phyloP scores from a whole-genome alignment of 1,140 invertebrate genomes.

The Gryllus bimaculatus region DNA sequence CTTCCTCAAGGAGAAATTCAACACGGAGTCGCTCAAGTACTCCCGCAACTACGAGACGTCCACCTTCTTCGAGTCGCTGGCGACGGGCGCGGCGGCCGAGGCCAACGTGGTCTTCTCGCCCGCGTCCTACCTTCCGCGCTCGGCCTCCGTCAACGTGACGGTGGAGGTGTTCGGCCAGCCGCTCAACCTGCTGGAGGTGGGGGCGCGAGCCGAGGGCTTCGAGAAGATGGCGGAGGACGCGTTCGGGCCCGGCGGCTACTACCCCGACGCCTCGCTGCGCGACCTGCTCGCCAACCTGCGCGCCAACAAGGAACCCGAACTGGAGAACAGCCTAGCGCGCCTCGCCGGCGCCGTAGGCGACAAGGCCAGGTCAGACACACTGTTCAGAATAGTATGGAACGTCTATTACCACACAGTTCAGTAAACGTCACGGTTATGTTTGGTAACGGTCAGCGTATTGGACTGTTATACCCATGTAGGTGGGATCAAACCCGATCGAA shows the following conservation, averaged over 20 bases:
- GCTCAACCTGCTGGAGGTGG: conserved; percentile 71
- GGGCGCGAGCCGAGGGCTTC: conserved; percentile 33
- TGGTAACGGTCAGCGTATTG: too few species aligned
- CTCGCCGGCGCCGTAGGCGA: background rate
- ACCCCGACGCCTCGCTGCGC: background rate
- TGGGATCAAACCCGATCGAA: too few species aligned
- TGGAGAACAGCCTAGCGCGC: background rate
- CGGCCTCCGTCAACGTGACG: conserved; percentile 71
- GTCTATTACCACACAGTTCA: too few species aligned
- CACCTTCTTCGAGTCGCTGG: conserved; percentile 75
- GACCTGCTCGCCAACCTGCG: background rate
- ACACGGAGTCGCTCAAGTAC: conserved; percentile 77
- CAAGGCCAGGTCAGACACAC: background rate
- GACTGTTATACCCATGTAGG: too few species aligned
- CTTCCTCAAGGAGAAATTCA: conserved; percentile 62
- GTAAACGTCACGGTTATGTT: too few species aligned
- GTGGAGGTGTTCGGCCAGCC: conserved; percentile 84
- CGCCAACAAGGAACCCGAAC: background rate
- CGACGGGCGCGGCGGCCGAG: conserved; percentile 66
- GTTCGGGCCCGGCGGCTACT: conserved; percentile 39
- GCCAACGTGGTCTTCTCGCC: conserved; percentile 79
- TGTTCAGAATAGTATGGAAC: too few species aligned
- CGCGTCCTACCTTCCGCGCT: conserved; percentile 78
- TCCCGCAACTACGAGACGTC: conserved; percentile 83
- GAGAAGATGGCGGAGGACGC: conserved; percentile 42